phyloP scores from a whole-genome alignment of 2,888 invertebrate genomes.

The Philereme vetulata region DNA sequence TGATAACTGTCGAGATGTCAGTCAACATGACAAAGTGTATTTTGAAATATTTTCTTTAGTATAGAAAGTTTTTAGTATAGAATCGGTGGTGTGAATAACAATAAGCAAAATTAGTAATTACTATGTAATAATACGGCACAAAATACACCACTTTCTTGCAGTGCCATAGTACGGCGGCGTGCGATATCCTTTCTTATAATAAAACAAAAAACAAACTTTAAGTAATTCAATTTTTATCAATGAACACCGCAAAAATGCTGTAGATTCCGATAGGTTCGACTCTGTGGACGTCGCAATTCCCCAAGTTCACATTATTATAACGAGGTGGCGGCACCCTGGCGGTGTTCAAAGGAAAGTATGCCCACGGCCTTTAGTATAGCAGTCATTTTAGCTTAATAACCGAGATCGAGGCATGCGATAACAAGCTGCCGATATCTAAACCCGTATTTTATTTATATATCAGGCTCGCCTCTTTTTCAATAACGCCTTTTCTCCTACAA shows the following conservation, averaged over 20 bases:
- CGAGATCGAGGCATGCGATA: slow-evolving; percentile 81
- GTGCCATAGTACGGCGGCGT: too few relatives aligned
- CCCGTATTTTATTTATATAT: slow-evolving; percentile 84
- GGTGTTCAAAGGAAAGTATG: slow-evolving; percentile 77
- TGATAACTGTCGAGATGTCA: too few relatives aligned
- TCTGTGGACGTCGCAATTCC: slow-evolving; percentile 77
- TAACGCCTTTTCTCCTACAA: slow-evolving; percentile 77
- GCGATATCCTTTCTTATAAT: too few relatives aligned
- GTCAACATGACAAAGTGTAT: too few relatives aligned
- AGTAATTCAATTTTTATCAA: slow-evolving; percentile 40
- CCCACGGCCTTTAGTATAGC: slow-evolving; percentile 75
- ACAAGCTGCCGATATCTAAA: slow-evolving; percentile 84
- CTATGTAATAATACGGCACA: too few relatives aligned
- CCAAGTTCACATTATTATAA: slow-evolving; percentile 84
- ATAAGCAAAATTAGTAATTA: too few relatives aligned
- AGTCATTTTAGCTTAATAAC: slow-evolving; percentile 79
- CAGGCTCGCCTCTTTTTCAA: slow-evolving; percentile 80
- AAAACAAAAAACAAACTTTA: slow-evolving; percentile 19
- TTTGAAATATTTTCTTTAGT: too few relatives aligned
- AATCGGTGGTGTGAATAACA: too few relatives aligned
- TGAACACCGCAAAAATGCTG: slow-evolving; percentile 42
- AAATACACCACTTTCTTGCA: too few relatives aligned
- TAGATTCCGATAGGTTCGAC: slow-evolving; percentile 59
- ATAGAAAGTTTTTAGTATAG: too few relatives aligned
- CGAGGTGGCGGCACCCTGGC: slow-evolving; percentile 76